Evolutionary conservation across 1,140 invertebrate species (phyloP), one percentile per base, ranked within the genome.

Genomic region (Drosophila guanche): DNA sequence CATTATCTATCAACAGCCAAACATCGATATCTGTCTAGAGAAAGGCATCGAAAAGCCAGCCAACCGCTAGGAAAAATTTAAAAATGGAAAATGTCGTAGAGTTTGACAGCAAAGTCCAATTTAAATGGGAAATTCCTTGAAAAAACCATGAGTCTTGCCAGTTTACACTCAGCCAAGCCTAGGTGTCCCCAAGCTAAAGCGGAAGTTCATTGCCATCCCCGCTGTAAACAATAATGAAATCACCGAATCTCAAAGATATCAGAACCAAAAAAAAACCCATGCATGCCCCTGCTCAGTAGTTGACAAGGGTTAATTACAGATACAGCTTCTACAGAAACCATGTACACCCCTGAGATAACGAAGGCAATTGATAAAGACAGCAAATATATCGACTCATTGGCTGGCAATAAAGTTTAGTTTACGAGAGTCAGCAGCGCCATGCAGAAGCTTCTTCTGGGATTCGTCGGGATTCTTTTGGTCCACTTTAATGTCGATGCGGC

Each of bases 181-280:
- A 12, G 10, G 33, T 16, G 6, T 25, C 16, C 29, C 43, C 1
- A 25, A 29, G 27, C 37, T 42, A 14, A 55, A 55, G 27, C 70
- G 70, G 70, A 73, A 73, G 70, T 73, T 73, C 70, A 73, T 46
- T 73, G 70, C 70, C 70, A 23, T 56, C 51, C 46, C 47, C 33
- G 57, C 33, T 73, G 58, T 73, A 63, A 73, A 56, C 46, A 65
- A 37, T 65, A 65, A 65, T 56, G 65, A 54, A 74, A 74, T 57
- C 69, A 73, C 20, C 33, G 37, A 59, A 59, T 70, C 54, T 67
- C n/a, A n/a, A 12, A 67, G 58, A 66, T 67, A 66, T 27, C 33
- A 47, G 20, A 20, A 10, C 12, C 8, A 27, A 61, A 73, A 71
- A 71, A 71, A 73, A 73, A 58, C 59, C 58, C 33, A 37, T 37